A percentile compares a stretch with the other conserved stretches of the same genome.
These are phyloP conservation scores for Acinonyx jubatus DNA, from an alignment of 2,113 vertebrate species.

Conservation along the genomic window DNA sequence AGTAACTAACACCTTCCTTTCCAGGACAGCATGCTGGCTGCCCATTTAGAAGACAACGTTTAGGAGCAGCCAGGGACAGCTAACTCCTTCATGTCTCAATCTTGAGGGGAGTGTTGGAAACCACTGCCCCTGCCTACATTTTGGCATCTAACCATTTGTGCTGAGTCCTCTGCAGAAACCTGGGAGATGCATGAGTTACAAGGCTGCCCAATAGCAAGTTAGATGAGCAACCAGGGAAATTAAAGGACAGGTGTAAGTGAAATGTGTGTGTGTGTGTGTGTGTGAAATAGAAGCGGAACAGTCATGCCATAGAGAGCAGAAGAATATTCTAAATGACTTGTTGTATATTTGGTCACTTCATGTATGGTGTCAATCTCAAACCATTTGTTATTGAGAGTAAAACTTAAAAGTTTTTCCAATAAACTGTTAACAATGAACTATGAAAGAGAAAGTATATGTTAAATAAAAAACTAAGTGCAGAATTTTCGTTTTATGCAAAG, in stretches of 20 bases:
- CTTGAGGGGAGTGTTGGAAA: not conserved
- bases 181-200: not conserved
- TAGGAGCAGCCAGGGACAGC: not conserved
- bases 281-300: not conserved
- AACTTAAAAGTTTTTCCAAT: not conserved
- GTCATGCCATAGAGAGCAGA: not conserved
- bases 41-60: not conserved
- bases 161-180: not conserved
- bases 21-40: not conserved
- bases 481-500: conserved; percentile 29
- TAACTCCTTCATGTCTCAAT: not conserved
- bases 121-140: accelerated
- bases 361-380: not conserved
- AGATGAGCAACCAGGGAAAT: not conserved
- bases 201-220: not conserved
- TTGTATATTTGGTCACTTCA: not conserved
- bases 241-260: not conserved
- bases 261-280: not conserved
- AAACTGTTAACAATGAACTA: not conserved
- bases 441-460: not conserved
- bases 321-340: not conserved
- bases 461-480: conserved; percentile 31
- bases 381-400: not conserved
- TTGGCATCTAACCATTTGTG: not conserved
- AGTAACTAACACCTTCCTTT: not conserved